Evolutionary conservation across 2,888 invertebrate species (phyloP).

Genomic region (Cheilosia grossa): DNA sequence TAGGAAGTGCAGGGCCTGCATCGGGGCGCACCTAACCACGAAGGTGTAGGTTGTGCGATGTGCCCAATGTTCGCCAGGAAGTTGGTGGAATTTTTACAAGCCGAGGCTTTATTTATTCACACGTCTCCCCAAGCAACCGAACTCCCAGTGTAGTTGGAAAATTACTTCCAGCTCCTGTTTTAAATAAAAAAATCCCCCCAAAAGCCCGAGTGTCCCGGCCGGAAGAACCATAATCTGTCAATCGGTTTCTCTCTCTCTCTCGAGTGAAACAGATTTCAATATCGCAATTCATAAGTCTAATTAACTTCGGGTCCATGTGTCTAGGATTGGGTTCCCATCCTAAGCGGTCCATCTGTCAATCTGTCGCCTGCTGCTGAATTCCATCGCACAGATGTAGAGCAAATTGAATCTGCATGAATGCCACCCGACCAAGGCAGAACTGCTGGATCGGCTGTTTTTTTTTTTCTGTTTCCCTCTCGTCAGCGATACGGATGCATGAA

Average conservation of each 20-base stretch:
- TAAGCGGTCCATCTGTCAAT: constrained; percentile 32
- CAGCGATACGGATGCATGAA: constrained; percentile 13
- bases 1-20: background rate
- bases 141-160: background rate
- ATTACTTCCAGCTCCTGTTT: background rate
- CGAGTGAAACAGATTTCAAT: background rate
- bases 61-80: background rate
- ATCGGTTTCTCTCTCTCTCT: background rate
- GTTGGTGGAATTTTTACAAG: constrained; percentile 4
- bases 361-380: background rate
- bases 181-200: background rate
- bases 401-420: constrained; percentile 53
- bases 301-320: constrained; percentile 11
- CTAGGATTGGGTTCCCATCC: background rate
- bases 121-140: background rate
- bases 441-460: constrained; percentile 5
- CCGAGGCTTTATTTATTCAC: background rate
- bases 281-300: constrained; percentile 11
- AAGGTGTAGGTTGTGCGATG: background rate
- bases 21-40: constrained; percentile 6
- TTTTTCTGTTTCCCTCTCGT: constrained; percentile 8
- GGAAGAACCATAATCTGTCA: constrained; percentile 7
- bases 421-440: constrained; percentile 1
- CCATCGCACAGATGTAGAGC: constrained; percentile 26
- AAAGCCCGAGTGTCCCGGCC: background rate